Evolutionary conservation across 2,797 vertebrate genomes (phyloP).

Genomic region (Lerista edwardsae): DNA sequence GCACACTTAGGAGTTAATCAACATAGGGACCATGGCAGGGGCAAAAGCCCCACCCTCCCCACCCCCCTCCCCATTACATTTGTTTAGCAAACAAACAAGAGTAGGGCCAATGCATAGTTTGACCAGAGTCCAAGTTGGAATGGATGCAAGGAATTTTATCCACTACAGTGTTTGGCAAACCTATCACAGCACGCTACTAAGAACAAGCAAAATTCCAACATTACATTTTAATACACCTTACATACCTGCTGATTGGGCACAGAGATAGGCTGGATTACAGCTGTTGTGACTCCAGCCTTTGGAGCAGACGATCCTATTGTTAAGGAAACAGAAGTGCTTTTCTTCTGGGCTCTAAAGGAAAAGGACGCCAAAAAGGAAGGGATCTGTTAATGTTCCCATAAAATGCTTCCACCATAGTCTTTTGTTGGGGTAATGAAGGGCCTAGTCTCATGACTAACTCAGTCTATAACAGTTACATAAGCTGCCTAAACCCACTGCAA

Average conservation of each 20-base stretch:
- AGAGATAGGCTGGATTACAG: slow-evolving; percentile 91
- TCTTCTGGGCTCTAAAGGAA: slow-evolving; percentile 88
- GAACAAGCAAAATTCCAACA: slow-evolving; percentile 1
- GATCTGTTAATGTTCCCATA: background rate
- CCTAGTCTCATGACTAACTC: background rate
- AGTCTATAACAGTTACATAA: background rate
- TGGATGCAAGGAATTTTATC: background rate
- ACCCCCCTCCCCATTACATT: too few relatives aligned
- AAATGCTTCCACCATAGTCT: background rate
- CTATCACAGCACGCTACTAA: background rate
- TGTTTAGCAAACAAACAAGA: too few relatives aligned
- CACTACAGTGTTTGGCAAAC: background rate
- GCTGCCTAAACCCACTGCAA: too few relatives aligned
- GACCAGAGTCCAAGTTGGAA: background rate
- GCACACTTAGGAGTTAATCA: too few relatives aligned
- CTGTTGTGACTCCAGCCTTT: slow-evolving; percentile 86
- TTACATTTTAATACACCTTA: slow-evolving; percentile 15
- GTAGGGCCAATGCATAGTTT: too few relatives aligned
- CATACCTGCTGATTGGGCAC: slow-evolving; percentile 86
- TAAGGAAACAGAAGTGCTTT: slow-evolving; percentile 93
- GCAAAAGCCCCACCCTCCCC: too few relatives aligned
- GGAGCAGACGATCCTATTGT: slow-evolving; percentile 92
- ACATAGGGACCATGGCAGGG: too few relatives aligned
- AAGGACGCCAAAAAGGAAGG: background rate
- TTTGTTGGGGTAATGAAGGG: background rate